Percentiles rank a stretch among this genome's conserved stretches.
phyloP scores from a whole-genome alignment of 2,797 vertebrate genomes.

The Coluber constrictor region DNA sequence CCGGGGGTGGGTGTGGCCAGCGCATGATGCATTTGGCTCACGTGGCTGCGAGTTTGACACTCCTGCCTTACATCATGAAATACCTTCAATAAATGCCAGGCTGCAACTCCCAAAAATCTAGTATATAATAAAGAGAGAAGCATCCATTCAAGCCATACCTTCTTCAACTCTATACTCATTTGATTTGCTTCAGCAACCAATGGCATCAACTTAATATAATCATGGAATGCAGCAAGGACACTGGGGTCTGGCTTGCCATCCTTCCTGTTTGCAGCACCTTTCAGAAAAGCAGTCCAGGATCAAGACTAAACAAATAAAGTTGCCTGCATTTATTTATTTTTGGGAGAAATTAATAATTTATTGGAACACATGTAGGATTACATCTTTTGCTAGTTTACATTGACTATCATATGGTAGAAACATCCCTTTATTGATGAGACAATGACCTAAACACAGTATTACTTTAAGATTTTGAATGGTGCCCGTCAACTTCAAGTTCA shows the following conservation, averaged over 20 bases:
- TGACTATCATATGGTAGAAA: not conserved
- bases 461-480: not conserved
- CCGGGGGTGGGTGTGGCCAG: too few species aligned
- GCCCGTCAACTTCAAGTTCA: not conserved
- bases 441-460: not conserved
- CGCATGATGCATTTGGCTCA: too few species aligned
- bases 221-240: conserved; percentile 83
- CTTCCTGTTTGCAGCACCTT: conserved; percentile 64
- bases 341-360: not conserved
- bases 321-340: not conserved
- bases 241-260: conserved; percentile 75
- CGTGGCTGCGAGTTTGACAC: too few species aligned
- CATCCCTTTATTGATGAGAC: not conserved
- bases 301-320: not conserved
- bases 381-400: not conserved
- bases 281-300: not conserved
- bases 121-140: not conserved
- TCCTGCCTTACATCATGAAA: not conserved
- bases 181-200: conserved; percentile 87
- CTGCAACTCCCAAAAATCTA: not conserved
- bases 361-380: not conserved
- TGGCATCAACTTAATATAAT: conserved; percentile 86
- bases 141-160: conserved; percentile 65
- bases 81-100: not conserved
- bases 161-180: conserved; percentile 85